Base-by-base conservation (phyloP, 2,797 vertebrate genomes). In the Arctocebus calabarensis region DNA sequence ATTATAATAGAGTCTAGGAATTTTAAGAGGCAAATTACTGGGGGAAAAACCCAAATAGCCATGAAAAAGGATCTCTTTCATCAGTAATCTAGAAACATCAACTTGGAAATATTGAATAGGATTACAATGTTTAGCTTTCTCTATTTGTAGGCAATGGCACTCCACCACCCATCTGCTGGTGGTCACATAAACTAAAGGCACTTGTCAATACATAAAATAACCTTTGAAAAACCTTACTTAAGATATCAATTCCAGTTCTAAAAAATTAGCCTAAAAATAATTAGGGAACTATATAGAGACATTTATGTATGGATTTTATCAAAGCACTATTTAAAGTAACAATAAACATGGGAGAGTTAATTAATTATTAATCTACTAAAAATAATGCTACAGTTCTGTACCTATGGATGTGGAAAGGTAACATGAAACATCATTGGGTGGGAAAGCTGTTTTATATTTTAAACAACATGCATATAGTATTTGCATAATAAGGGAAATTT, bases 41-140 rank as follows among this genome's bases (percentile, higher is more conserved):
- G 37, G 29, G 16, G 16, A 34, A 34, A 34, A 55, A 48, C 4
- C 2, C 34, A 52, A 86, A 45, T 22, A 82, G 25, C 2, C 34
- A 84, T 59, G 16, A 84, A 70, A 84, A 79, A 43, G 5, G 2
- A 84, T 59, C 19, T 64, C 10, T n/a, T 19, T 92, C 43, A 70
- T 84, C 62, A 45, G 29, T 71, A 88, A 83, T 32, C 22, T 84
- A 71, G 62, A 84, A 84, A 78, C n/a, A 88, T 34, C 40, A 61
- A 7, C 61, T 91, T 70, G 27, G 48, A 77, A 83, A 61, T 79
- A 37, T 19, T 73, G 20, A 90, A 34, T 7, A 55, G 7, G 19
- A 77, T 62, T 32, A 71, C 48, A 68, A 70, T 19, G 34, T 16
- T 55, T 23, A 2, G 23, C 25, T 52, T 71, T 73, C 20, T 78